Evolutionary conservation across 1,140 invertebrate species (phyloP), one percentile per base, ranked within the genome.

Genomic region (Linepithema humile): DNA sequence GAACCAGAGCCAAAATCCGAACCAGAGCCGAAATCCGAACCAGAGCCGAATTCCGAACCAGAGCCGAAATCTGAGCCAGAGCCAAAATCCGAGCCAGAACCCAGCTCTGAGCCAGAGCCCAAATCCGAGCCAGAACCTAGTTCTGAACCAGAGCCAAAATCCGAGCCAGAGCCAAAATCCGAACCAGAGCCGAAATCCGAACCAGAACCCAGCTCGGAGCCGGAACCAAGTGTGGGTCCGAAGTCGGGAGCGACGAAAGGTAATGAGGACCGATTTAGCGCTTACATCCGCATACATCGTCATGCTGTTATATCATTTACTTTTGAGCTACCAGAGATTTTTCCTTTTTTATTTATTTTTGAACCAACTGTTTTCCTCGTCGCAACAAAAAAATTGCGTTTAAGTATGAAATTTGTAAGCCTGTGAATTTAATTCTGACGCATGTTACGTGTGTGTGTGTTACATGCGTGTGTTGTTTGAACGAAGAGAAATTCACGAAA

Each of bases 31-130:
- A 86, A 67, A 12, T 86, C 85, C 92, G 95, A 83, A 85, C 88
- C 92, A 40, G 92, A 95, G n/a, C n/a, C n/a, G n/a, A n/a, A n/a
- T n/a, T n/a, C n/a, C n/a, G n/a, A n/a, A n/a, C n/a, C n/a, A 89
- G 48, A 53, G 7, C 93, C 95, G 0, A 91, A 95, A 83, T 92
- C 95, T 0, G 94, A 95, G 85, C 93, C 95, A 1, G 90, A 94
- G 88, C 91, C 95, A 73, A 88, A 65, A 7, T 87, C 86, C 92
- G 95, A 84, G 85, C 89, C 92, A 40, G 92, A 95, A 89, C 92
- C 94, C 15, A 90, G 85, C 78, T 85, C 43, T 12, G 43, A 57
- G 9, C 53, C 91, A 20, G 90, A 92, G 85, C 91, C 93, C 1
- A 92, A 94, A 15, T 91, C 92, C 82, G 77, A 89, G 29, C 90